Percentiles rank a stretch among this genome's conserved stretches.
Evolutionary conservation across 1,140 invertebrate species (phyloP).

Genomic region (Tetranychus urticae): DNA sequence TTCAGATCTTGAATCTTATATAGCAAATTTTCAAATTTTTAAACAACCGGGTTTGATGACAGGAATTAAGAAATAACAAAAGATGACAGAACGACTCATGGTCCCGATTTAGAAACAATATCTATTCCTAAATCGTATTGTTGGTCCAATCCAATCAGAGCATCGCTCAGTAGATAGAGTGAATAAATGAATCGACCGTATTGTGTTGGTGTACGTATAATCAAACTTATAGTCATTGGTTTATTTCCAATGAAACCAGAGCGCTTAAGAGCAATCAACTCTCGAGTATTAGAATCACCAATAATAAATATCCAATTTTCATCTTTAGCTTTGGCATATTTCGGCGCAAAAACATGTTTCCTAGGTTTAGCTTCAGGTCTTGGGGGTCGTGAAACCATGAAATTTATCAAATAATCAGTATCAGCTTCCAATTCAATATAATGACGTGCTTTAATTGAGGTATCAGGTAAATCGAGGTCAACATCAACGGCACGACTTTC

Average conservation of each 20-base stretch:
- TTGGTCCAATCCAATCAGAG: slow-evolving; percentile 82
- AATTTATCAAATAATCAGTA: neutral
- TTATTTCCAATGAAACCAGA: slow-evolving; percentile 23
- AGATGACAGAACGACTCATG: no score
- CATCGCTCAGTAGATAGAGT: slow-evolving; percentile 74
- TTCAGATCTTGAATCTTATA: no score
- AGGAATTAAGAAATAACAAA: no score
- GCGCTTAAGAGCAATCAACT: slow-evolving; percentile 70
- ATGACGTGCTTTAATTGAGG: neutral
- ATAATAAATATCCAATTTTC: slow-evolving; percentile 84
- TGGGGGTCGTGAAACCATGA: neutral
- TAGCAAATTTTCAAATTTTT: no score
- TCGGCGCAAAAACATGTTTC: slow-evolving; percentile 38
- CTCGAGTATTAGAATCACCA: slow-evolving; percentile 37
- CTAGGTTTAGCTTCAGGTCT: neutral
- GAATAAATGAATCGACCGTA: slow-evolving; percentile 40
- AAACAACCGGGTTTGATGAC: no score
- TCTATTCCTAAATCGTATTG: slow-evolving; percentile 39
- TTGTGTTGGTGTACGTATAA: slow-evolving; percentile 35
- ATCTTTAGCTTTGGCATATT: slow-evolving; percentile 74
- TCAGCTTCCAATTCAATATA: neutral
- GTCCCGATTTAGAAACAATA: neutral
- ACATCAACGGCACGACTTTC: neutral
- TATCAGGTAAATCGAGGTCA: neutral
- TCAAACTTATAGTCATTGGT: slow-evolving; percentile 26